Evolutionary conservation across 35 echinoderm and acorn worm genomes (phyloP).

Genomic region (Ophioderma brevispina): DNA sequence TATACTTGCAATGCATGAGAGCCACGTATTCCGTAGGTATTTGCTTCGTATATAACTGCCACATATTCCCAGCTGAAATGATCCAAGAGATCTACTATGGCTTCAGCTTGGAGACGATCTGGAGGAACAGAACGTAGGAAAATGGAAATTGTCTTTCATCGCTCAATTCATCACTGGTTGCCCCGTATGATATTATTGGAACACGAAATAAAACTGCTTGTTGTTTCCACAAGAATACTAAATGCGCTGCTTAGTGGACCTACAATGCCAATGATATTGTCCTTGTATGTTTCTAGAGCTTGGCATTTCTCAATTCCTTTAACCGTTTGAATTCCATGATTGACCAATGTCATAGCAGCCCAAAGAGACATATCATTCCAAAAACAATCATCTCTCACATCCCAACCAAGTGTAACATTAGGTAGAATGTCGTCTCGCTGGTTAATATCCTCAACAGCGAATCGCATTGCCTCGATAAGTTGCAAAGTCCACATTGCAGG

Average conservation of each 20-base stretch:
- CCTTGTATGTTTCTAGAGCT: not conserved
- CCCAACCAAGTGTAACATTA: conserved; percentile 25
- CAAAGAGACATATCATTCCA: conserved; percentile 9
- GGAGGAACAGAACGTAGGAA: conserved; percentile 27
- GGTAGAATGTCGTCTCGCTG: conserved; percentile 31
- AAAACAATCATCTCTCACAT: conserved; percentile 34
- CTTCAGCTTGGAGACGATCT: not conserved
- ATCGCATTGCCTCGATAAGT: conserved; percentile 23
- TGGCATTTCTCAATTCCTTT: no score
- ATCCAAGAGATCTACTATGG: not conserved
- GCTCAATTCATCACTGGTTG: conserved; percentile 32
- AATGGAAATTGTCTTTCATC: conserved; percentile 17
- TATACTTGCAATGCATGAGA: not conserved
- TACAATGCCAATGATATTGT: no score
- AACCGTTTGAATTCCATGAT: no score
- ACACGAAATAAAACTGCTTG: no score
- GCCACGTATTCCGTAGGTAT: conserved; percentile 19
- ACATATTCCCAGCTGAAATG: conserved; percentile 11
- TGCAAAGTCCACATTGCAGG: no score
- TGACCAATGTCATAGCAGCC: not conserved
- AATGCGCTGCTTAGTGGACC: no score
- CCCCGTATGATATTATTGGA: conserved; percentile 18
- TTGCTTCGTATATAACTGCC: not conserved
- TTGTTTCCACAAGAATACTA: no score
- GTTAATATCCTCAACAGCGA: conserved; percentile 33